These are phyloP conservation scores for Hyposoter didymator DNA, from an alignment of 2,888 invertebrate species.

Conservation along the genomic window DNA sequence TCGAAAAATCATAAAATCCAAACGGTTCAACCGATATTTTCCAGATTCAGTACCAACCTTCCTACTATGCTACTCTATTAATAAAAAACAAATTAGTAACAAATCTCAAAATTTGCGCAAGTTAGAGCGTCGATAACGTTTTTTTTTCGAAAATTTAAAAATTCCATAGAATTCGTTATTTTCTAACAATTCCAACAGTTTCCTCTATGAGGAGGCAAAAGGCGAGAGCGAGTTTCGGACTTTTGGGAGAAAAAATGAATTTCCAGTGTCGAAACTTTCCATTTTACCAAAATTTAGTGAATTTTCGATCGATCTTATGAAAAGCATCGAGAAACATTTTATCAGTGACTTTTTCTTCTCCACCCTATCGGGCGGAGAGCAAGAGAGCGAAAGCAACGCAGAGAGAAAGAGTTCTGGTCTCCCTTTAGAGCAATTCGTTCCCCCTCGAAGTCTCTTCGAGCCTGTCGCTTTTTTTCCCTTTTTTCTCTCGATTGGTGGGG, in stretches of 20 bases:
- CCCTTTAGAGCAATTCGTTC: constrained; percentile 44
- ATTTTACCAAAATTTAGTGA: background rate
- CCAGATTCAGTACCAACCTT: too few relatives aligned
- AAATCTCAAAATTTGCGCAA: too few relatives aligned
- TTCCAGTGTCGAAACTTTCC: background rate
- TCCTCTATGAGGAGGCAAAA: too few relatives aligned
- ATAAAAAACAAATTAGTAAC: too few relatives aligned
- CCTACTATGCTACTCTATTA: too few relatives aligned
- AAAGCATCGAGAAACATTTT: constrained; percentile 33
- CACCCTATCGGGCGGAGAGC: constrained; percentile 31
- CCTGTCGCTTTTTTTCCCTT: constrained; percentile 58
- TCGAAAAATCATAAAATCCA: too few relatives aligned
- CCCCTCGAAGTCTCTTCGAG: constrained; percentile 43
- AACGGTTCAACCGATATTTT: too few relatives aligned
- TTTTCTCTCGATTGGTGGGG: constrained; percentile 65
- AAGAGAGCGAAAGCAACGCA: background rate
- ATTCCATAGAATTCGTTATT: too few relatives aligned
- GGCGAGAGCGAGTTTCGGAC: too few relatives aligned
- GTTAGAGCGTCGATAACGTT: too few relatives aligned
- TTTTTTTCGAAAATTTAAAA: too few relatives aligned
- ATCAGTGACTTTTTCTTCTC: constrained; percentile 49
- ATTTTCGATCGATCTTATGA: background rate
- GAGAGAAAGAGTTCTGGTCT: background rate
- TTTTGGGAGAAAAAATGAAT: background rate
- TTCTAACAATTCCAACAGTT: too few relatives aligned